phyloP scores from a whole-genome alignment of 2,888 invertebrate genomes.

The Phyllotreta cruciferae region DNA sequence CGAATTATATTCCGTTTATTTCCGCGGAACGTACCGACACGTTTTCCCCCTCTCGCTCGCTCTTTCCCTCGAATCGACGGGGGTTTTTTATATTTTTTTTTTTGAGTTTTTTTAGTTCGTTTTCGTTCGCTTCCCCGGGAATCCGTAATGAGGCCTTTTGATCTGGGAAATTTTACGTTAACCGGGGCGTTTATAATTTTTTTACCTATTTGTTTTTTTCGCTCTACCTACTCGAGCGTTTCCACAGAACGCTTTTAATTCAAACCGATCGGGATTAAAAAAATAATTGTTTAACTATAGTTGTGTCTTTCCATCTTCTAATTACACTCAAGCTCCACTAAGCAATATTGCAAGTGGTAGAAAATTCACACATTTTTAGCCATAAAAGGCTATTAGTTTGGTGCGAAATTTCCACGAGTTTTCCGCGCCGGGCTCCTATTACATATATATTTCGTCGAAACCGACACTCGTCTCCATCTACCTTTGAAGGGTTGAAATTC shows the following conservation, averaged over 20 bases:
- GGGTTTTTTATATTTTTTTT: no score
- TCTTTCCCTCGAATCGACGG: not conserved
- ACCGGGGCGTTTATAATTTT: slow-evolving; percentile 32
- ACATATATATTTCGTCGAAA: no score
- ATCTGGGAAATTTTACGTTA: slow-evolving; percentile 31
- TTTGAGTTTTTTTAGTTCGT: slow-evolving; percentile 17
- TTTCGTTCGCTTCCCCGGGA: slow-evolving; percentile 29
- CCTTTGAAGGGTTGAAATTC: slow-evolving; percentile 35
- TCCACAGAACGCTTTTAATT: slow-evolving; percentile 7
- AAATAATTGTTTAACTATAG: slow-evolving; percentile 6
- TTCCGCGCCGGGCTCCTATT: not conserved
- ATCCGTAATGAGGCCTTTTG: slow-evolving; percentile 37
- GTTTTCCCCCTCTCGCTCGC: slow-evolving; percentile 17
- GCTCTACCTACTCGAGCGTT: slow-evolving; percentile 18
- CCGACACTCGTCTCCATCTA: slow-evolving; percentile 40
- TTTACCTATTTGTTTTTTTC: slow-evolving; percentile 21
- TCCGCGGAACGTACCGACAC: slow-evolving; percentile 11
- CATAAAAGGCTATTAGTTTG: no score
- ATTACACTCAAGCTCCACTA: not conserved
- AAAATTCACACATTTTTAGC: no score
- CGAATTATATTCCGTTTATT: slow-evolving; percentile 25
- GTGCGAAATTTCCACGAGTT: not conserved
- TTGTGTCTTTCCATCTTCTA: not conserved
- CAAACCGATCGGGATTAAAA: slow-evolving; percentile 3
- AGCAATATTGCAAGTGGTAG: no score